Base-by-base conservation (phyloP, 2,888 invertebrate genomes). In the Yponomeuta cagnagella region DNA sequence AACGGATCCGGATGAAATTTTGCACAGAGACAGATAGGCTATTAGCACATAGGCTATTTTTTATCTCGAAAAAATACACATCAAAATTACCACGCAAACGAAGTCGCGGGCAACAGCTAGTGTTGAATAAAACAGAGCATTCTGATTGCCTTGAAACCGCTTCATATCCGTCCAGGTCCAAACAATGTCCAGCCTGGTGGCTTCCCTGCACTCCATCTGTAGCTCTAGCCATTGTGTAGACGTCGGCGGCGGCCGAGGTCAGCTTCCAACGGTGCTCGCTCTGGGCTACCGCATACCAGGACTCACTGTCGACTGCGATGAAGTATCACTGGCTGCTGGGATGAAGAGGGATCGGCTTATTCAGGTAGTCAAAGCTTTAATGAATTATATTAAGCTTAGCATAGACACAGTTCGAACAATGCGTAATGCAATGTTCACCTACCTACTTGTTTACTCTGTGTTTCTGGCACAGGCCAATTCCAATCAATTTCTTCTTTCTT, bases 271-370 rank as follows among this genome's bases (percentile, higher is more conserved):
- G 0, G 91, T 94, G 33, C 82, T 98, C 69, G 94, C 96, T 0
- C 89, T 96, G 5, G 94, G 95, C 73, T 94, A 96, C 83, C 83
- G 92, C 43, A 87, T 96, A 71, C 95, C 95, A 63, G 96, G 97
- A 37, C 89, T 98, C 15, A 97, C 97, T 0, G 93, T 98, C 0
- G 98, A 98, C 87, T 95, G 96, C 10, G 95, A 95, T 31, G 82
- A 88, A 10, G 80, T 84, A 0, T 81, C 84, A 0, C 74, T 89
- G 0, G 74, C 71, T 0, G 78, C 79, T 0, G 97, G 97, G 73
- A 94, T 95, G 0, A 86, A 93, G 71, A 94, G 96, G 73, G 96
- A 97, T 9, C 88, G 93, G 10, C 75, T 83, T 48, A 89, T 91
- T 74, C 88, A 89, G 83, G 90, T 88, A 86, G 86, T 77, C 86